Evolutionary conservation across 2,797 vertebrate species (phyloP), one percentile per base, ranked within the genome.

Genomic region (Gadopsis bispinosus): DNA sequence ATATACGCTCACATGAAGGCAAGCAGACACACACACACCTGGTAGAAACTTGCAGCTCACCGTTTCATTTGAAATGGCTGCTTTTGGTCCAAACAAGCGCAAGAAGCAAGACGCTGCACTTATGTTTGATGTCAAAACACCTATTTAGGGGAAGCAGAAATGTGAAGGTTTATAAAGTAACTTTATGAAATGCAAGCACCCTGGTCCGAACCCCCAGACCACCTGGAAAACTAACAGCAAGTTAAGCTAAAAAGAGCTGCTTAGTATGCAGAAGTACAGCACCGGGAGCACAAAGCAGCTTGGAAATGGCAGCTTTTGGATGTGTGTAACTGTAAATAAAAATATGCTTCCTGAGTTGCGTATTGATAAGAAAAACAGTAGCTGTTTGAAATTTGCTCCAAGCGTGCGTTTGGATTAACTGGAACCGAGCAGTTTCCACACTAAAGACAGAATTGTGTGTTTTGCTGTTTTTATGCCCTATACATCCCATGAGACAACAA

Each of bases 1-100:
- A 39, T 74, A 75, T 22, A 29, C 20, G 43, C 51, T 45, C 50
- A 41, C 59, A 72, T 12, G 13, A 47, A 48, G 31, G 22, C 65
- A 41, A 26, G n/a, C 53, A 31, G 29, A 14, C 17, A 20, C 4
- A 55, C 12, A 43, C 29, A 60, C 26, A 7, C 26, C 14, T 53
- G 48, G 33, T 60, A 60, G 69, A 77, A 67, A 72, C 41, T 12
- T 47, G 1, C 58, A 14, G 22, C 41, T 64, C 7, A 17, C 0
- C 0, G 1, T 29, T 69, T 69, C 0, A 3, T 55, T 70, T 45
- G 16, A 67, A 81, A 55, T 22, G 22, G 33, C 51, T 17, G n/a
- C 16, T 62, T 53, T 19, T 50, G 26, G 39, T 59, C 43, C 10
- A 54, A 53, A 5, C 11, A 5, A 19, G 9, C 5, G 26, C 6